Conservation (phyloP, 2,888 invertebrate genomes). For the Matsumyia berberina region DNA sequence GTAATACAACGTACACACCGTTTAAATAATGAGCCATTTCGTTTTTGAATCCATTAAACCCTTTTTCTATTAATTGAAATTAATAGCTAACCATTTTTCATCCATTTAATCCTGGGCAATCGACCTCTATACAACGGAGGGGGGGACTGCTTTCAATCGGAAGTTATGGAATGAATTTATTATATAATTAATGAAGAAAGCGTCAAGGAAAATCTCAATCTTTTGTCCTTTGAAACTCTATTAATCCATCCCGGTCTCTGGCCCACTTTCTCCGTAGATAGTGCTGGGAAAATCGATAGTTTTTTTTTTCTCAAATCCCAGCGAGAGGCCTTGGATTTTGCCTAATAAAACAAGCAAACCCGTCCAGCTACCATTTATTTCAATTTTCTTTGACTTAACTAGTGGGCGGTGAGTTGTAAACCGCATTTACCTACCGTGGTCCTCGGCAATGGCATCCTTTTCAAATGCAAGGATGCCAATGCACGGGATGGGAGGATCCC, state of each 20-base stretch:
- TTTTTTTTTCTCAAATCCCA: constrained; percentile 11
- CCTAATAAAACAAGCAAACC: constrained; percentile 9
- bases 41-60: constrained; percentile 64
- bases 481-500: constrained; percentile 26
- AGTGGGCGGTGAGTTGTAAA: constrained; percentile 16
- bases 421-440: constrained; percentile 24
- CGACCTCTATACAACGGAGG: constrained; percentile 32
- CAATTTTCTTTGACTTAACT: constrained; percentile 31
- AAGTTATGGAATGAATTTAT: constrained; percentile 51
- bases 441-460: constrained; percentile 1
- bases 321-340: background rate
- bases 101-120: constrained; percentile 63
- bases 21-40: constrained; percentile 64
- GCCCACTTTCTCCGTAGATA: no score
- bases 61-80: constrained; percentile 69
- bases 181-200: constrained; percentile 48
- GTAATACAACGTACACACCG: constrained; percentile 41
- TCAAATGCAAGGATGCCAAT: background rate
- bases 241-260: constrained; percentile 46
- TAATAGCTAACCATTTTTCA: constrained; percentile 60
- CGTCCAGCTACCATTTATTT: constrained; percentile 32
- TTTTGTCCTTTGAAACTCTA: constrained; percentile 56
- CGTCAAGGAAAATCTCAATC: constrained; percentile 51
- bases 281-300: constrained; percentile 28
- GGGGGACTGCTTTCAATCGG: background rate